Conservation (phyloP, 1,140 invertebrate species). For the Kradibia gibbosae region DNA sequence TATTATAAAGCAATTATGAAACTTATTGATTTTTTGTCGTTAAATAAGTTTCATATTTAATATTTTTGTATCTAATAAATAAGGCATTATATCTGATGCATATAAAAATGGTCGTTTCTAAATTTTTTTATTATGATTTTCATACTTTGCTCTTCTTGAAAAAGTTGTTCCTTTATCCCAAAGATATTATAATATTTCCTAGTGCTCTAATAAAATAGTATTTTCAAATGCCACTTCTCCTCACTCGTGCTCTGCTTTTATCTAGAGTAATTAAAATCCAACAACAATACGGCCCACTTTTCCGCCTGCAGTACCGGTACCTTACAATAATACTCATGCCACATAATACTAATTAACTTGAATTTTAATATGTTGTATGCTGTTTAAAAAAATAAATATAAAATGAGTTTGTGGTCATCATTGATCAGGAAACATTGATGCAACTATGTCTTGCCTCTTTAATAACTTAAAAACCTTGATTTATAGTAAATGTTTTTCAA, state of each 20-base stretch:
- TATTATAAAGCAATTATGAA: no score
- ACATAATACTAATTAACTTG: background rate
- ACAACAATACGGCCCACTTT: background rate
- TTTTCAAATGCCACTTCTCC: background rate
- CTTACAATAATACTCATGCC: background rate
- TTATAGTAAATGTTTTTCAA: no score
- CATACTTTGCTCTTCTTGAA: background rate
- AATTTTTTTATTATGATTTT: background rate
- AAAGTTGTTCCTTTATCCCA: background rate
- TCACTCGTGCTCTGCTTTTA: background rate
- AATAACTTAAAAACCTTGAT: no score
- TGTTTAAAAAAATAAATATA: background rate
- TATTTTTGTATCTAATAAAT: no score
- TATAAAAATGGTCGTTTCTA: no score
- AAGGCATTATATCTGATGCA: no score
- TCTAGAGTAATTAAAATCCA: constrained; percentile 10
- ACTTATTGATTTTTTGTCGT: no score
- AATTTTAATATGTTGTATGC: background rate
- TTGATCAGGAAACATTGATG: no score
- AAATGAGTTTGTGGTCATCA: background rate
- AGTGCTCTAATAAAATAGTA: background rate
- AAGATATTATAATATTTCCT: background rate
- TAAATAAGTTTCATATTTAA: no score
- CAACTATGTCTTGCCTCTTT: no score
- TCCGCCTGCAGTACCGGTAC: background rate